Evolutionary conservation across 2,888 invertebrate genomes (phyloP).

Genomic region (Masnerella sp.): DNA sequence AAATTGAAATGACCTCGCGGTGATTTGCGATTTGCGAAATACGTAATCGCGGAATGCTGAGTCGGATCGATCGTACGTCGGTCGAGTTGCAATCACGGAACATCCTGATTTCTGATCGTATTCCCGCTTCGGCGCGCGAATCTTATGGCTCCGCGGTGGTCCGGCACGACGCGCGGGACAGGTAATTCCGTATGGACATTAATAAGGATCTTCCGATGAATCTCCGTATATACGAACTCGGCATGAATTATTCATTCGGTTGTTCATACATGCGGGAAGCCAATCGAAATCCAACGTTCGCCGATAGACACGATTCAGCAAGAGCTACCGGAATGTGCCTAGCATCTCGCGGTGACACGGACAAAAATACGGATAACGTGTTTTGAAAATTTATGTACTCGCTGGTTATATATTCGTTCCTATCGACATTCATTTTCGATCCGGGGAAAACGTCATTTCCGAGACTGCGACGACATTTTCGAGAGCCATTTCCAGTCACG

Average conservation of each 20-base stretch:
- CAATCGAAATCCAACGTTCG: constrained; percentile 52
- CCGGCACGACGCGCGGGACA: constrained; percentile 48
- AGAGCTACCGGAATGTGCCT: constrained; percentile 59
- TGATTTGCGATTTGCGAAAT: too few species aligned
- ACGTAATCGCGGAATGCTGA: constrained; percentile 42
- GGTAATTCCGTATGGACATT: constrained; percentile 60
- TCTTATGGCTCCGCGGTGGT: constrained; percentile 57
- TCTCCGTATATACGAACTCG: constrained; percentile 48
- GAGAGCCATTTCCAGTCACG: constrained; percentile 9
- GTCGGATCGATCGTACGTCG: constrained; percentile 42
- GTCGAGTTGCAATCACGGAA: constrained; percentile 47
- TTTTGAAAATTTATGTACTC: constrained; percentile 60
- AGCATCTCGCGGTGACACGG: constrained; percentile 28
- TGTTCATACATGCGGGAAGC: constrained; percentile 55
- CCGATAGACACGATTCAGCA: constrained; percentile 58
- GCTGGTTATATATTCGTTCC: constrained; percentile 38
- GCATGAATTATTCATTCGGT: constrained; percentile 61
- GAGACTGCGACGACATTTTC: constrained; percentile 11
- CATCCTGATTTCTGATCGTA: constrained; percentile 50
- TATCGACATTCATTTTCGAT: constrained; percentile 33
- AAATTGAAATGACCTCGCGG: too few species aligned
- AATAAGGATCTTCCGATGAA: constrained; percentile 60
- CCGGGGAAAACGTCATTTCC: constrained; percentile 16
- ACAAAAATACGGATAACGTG: constrained; percentile 59
- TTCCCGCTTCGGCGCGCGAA: constrained; percentile 46